phyloP scores from a whole-genome alignment of 2,797 vertebrate genomes.

The Acrocephalus scirpaceus region DNA sequence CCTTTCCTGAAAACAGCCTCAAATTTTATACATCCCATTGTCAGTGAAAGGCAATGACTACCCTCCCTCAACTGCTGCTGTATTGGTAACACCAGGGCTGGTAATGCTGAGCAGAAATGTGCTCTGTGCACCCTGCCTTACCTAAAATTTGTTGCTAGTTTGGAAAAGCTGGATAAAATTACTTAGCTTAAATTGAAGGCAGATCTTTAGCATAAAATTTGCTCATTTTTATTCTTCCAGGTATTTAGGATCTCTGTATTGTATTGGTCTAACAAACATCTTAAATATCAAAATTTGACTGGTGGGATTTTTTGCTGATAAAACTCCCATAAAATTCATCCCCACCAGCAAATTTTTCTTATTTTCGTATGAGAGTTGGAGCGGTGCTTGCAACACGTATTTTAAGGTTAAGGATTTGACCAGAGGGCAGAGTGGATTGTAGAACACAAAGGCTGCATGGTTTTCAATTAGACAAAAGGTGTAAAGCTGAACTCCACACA shows the following conservation, averaged over 20 bases:
- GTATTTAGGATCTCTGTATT: background rate
- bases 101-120: rapidly evolving
- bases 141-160: background rate
- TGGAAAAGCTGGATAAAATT: constrained; percentile 5
- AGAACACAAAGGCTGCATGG: constrained; percentile 1
- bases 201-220: background rate
- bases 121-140: rapidly evolving
- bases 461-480: background rate
- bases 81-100: background rate
- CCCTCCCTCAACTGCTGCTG: background rate
- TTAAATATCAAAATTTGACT: background rate
- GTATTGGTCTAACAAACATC: background rate
- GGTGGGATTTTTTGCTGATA: background rate
- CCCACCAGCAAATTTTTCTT: background rate
- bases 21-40: background rate
- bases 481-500: background rate
- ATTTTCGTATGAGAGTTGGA: background rate
- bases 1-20: background rate
- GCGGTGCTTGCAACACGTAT: background rate
- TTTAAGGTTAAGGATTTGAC: constrained; percentile 24
- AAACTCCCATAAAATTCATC: constrained; percentile 4
- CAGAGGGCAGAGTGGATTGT: background rate
- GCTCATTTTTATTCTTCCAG: background rate
- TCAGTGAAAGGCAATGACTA: rapidly evolving
- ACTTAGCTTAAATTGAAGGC: background rate